phyloP scores from a whole-genome alignment of 2,888 invertebrate genomes.

The Endomychus coccineus region DNA sequence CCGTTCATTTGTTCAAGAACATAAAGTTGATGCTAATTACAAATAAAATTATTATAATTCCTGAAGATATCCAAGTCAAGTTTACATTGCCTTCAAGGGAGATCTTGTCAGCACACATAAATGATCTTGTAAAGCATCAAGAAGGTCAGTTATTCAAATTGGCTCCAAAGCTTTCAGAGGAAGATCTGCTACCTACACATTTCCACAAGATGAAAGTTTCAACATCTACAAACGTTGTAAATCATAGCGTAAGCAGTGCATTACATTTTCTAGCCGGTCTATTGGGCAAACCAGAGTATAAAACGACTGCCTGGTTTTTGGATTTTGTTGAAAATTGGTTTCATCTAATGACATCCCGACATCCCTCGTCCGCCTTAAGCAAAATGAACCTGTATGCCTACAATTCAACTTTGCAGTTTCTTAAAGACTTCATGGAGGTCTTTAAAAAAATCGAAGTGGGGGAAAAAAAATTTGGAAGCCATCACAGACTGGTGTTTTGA shows the following conservation, averaged over 20 bases:
- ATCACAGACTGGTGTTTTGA: slow-evolving; percentile 12
- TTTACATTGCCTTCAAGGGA: slow-evolving; percentile 19
- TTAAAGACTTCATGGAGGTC: slow-evolving; percentile 17
- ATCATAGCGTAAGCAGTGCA: slow-evolving; percentile 18
- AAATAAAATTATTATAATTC: slow-evolving; percentile 19
- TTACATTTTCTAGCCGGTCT: slow-evolving; percentile 15
- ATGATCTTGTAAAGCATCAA: slow-evolving; percentile 15
- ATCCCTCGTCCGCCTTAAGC: slow-evolving; percentile 19
- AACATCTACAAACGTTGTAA: slow-evolving; percentile 21
- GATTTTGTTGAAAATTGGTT: slow-evolving; percentile 24
- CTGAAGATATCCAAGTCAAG: slow-evolving; percentile 13
- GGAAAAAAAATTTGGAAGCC: slow-evolving; percentile 20
- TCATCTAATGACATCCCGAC: slow-evolving; percentile 22
- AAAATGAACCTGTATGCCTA: slow-evolving; percentile 17
- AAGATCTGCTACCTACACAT: slow-evolving; percentile 19
- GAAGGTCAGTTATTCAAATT: slow-evolving; percentile 16
- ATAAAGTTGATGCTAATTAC: slow-evolving; percentile 20
- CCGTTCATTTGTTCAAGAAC: slow-evolving; percentile 23
- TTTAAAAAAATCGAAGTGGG: slow-evolving; percentile 14
- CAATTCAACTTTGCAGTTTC: slow-evolving; percentile 14
- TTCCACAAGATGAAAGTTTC: slow-evolving; percentile 24
- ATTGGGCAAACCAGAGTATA: slow-evolving; percentile 17
- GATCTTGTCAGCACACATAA: slow-evolving; percentile 18
- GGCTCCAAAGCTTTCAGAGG: slow-evolving; percentile 21
- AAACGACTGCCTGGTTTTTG: slow-evolving; percentile 25